Evolutionary conservation across 2,113 vertebrate species (phyloP).

Genomic region (Falco punctatus): DNA sequence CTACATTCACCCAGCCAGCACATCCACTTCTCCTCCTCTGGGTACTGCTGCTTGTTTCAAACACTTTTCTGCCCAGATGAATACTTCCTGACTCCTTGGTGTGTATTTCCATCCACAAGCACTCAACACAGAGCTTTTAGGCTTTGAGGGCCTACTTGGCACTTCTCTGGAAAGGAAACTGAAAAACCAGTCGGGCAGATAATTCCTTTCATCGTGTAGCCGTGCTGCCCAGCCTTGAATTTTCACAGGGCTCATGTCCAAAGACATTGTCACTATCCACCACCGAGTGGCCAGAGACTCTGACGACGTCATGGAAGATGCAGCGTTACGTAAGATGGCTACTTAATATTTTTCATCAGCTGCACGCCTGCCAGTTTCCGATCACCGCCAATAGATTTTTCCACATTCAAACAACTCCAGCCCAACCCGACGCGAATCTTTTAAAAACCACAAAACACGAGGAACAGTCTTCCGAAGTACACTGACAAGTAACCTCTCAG

Average conservation of each 20-base stretch:
- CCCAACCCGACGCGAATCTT: too few species aligned
- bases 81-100: background rate
- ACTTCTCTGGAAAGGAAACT: background rate
- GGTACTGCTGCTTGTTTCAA: background rate
- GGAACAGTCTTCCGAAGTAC: accelerated
- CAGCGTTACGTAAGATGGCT: background rate
- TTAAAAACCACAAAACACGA: background rate
- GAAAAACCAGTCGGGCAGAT: accelerated
- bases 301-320: background rate
- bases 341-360: background rate
- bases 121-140: background rate
- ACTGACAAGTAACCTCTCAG: background rate
- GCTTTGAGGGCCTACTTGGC: background rate
- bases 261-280: accelerated
- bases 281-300: background rate
- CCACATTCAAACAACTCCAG: background rate
- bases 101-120: background rate
- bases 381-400: background rate
- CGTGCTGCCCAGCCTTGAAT: background rate
- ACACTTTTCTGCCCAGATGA: background rate
- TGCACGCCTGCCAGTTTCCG: accelerated
- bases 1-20: background rate
- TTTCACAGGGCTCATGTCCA: background rate
- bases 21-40: accelerated
- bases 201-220: background rate